Evolutionary conservation across 2,888 invertebrate genomes (phyloP).

Genomic region (Catocala nupta): DNA sequence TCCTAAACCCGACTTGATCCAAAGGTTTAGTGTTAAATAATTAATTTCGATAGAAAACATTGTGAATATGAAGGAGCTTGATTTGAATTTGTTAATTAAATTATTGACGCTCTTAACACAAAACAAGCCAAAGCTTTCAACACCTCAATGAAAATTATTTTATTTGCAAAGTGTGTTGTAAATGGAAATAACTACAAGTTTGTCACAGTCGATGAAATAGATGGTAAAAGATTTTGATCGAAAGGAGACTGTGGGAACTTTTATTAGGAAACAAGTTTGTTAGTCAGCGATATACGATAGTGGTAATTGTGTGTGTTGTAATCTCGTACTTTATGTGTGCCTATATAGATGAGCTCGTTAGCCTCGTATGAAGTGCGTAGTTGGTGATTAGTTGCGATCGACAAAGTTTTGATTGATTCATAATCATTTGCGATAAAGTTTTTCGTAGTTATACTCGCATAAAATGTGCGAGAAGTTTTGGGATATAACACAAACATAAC

Average conservation of each 20-base stretch:
- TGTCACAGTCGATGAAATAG: not conserved
- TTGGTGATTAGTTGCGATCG: conserved; percentile 16
- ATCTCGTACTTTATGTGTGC: not conserved
- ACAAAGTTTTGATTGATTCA: conserved; percentile 16
- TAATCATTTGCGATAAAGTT: conserved; percentile 6
- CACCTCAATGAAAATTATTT: conserved; percentile 15
- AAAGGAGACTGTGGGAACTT: not conserved
- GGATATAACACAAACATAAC: not conserved
- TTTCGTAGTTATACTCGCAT: not conserved
- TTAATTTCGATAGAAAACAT: conserved; percentile 19
- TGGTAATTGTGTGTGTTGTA: not conserved
- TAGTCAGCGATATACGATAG: not conserved
- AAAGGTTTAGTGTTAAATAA: conserved; percentile 12
- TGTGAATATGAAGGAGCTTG: conserved; percentile 19
- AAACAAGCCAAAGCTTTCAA: conserved; percentile 15
- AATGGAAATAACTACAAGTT: conserved; percentile 3
- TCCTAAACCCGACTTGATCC: conserved; percentile 1
- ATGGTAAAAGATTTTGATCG: not conserved
- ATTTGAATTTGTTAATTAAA: conserved; percentile 39
- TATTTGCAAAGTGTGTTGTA: conserved; percentile 9
- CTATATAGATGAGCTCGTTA: not conserved
- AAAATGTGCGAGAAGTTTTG: too few relatives aligned
- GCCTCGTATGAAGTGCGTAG: not conserved
- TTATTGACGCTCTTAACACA: conserved; percentile 11
- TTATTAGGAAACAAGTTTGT: conserved; percentile 2